A percentile compares a stretch with the other conserved stretches of the same genome.
phyloP scores from a whole-genome alignment of 2,113 vertebrate genomes.

The Ictalurus punctatus region DNA sequence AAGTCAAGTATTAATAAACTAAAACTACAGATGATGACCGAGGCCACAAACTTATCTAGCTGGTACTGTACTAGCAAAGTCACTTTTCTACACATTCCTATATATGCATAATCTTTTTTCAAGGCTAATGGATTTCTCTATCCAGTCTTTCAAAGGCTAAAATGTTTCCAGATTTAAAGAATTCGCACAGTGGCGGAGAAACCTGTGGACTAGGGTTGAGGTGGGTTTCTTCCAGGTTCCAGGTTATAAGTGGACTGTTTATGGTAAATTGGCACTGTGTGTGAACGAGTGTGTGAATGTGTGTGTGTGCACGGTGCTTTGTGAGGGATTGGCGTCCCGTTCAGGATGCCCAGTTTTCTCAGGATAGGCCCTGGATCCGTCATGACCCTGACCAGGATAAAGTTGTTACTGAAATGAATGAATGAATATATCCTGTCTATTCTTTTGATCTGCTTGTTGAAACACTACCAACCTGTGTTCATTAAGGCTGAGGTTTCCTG shows the following conservation, averaged over 20 bases:
- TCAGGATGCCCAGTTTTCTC: neutral
- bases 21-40: neutral
- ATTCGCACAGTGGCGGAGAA: neutral
- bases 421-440: neutral
- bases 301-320: neutral
- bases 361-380: neutral
- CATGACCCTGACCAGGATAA: neutral
- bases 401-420: neutral
- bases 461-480: constrained; percentile 36
- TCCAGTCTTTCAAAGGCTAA: neutral
- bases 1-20: too few species aligned
- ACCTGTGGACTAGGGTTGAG: neutral
- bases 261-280: neutral
- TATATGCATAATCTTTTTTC: neutral
- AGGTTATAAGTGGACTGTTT: neutral
- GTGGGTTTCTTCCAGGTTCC: neutral
- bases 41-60: neutral
- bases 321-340: neutral
- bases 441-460: neutral
- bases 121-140: neutral
- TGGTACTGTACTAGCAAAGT: neutral
- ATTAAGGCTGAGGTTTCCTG: neutral
- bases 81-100: neutral
- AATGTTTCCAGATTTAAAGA: neutral
- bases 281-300: neutral